These are phyloP conservation scores for Gryllus bimaculatus DNA, from an alignment of 1,140 invertebrate species.

Conservation along the genomic window DNA sequence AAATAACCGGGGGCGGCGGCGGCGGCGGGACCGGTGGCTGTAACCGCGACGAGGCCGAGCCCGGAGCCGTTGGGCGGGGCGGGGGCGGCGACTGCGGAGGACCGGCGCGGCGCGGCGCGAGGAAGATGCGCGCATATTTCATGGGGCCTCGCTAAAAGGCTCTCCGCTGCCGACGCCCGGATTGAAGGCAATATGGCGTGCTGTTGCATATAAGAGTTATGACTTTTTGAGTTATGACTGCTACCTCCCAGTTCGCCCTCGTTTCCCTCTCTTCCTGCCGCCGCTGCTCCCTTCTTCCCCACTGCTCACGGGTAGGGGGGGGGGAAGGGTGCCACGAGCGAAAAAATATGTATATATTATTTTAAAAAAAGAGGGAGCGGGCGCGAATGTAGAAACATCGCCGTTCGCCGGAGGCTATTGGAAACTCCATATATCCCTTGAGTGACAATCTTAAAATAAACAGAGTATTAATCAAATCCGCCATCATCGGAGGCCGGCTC, in stretches of 20 bases:
- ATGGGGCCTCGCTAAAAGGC: not conserved
- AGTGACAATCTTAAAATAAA: not conserved
- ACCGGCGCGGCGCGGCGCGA: too few species aligned
- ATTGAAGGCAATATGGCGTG: constrained; percentile 3
- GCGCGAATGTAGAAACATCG: not conserved
- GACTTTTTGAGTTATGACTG: not conserved
- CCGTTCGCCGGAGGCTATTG: not conserved
- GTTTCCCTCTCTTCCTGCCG: too few species aligned
- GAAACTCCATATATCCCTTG: not conserved
- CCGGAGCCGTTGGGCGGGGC: too few species aligned
- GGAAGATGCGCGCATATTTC: not conserved
- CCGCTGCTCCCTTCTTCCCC: not conserved
- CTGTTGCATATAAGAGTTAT: constrained; percentile 5
- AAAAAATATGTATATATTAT: not conserved
- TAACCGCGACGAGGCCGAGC: too few species aligned
- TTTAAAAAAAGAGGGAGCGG: not conserved
- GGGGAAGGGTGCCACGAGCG: not conserved
- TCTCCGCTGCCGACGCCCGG: not conserved
- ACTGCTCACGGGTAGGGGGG: not conserved
- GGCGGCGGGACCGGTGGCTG: too few species aligned
- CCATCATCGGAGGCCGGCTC: too few species aligned
- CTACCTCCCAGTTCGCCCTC: too few species aligned
- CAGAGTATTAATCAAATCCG: not conserved
- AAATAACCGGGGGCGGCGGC: too few species aligned
- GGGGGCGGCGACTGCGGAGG: not conserved